phyloP scores from a whole-genome alignment of 2,888 invertebrate genomes.

The Lithophane ornitopus region DNA sequence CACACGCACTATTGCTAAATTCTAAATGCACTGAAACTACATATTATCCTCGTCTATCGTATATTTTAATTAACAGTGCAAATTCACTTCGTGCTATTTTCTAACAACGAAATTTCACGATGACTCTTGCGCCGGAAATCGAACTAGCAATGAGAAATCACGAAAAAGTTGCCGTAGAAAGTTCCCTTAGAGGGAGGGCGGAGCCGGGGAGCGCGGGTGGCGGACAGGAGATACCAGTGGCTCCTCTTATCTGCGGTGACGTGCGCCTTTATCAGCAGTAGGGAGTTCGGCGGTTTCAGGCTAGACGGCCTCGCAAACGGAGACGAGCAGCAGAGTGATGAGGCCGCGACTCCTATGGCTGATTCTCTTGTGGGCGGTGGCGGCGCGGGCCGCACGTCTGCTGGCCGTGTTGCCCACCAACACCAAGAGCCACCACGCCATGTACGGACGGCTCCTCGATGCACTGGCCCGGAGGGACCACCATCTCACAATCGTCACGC shows the following conservation, averaged over 20 bases:
- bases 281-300: conserved; percentile 65
- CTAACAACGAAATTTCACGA: conserved; percentile 28
- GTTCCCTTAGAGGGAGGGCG: conserved; percentile 29
- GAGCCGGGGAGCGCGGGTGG: conserved; percentile 27
- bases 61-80: neutral
- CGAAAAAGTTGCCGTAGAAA: conserved; percentile 49
- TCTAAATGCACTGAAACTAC: conserved; percentile 40
- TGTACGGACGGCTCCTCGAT: conserved; percentile 87
- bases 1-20: conserved; percentile 11
- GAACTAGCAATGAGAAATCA: conserved; percentile 47
- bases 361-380: conserved; percentile 73
- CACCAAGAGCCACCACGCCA: conserved; percentile 89
- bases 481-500: conserved; percentile 86
- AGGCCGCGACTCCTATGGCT: conserved; percentile 81
- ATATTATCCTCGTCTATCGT: conserved; percentile 4
- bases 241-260: conserved; percentile 67
- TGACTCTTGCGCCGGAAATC: conserved; percentile 52
- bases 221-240: conserved; percentile 40
- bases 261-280: conserved; percentile 73
- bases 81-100: conserved; percentile 13
- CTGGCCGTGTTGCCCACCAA: conserved; percentile 88
- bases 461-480: conserved; percentile 84
- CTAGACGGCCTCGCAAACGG: conserved; percentile 75
- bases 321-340: conserved; percentile 83
- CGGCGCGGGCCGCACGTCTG: conserved; percentile 81